Conservation (phyloP, 2,113 vertebrate species). For the Erythrolamprus reginae region DNA sequence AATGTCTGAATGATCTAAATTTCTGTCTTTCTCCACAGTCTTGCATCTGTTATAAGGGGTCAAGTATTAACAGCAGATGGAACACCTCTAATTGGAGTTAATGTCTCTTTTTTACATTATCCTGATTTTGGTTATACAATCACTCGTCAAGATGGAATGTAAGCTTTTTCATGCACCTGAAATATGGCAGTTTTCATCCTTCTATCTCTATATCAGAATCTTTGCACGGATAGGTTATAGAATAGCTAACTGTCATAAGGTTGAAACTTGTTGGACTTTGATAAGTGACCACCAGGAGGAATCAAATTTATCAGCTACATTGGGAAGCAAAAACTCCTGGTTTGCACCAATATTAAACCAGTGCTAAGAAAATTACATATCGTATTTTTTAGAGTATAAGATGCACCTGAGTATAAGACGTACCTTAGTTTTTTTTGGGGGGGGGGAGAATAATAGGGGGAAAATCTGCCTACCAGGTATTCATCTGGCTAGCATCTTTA, state of each 20-base stretch:
- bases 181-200: neutral
- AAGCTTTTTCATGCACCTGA: constrained; percentile 62
- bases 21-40: constrained; percentile 74
- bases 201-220: neutral
- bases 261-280: neutral
- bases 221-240: neutral
- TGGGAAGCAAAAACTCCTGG: neutral
- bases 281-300: neutral
- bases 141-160: constrained; percentile 97
- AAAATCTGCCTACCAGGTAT: no score
- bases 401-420: no score
- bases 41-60: constrained; percentile 92
- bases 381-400: no score
- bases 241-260: neutral
- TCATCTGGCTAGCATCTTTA: no score
- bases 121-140: constrained; percentile 90
- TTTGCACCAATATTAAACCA: neutral
- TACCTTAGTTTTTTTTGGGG: no score
- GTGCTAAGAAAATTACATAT: neutral
- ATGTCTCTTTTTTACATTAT: constrained; percentile 94
- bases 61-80: constrained; percentile 95
- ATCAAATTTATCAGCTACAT: neutral
- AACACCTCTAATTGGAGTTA: constrained; percentile 96
- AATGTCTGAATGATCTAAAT: constrained; percentile 33
- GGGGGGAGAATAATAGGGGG: no score